These are phyloP conservation scores for Xanthorhoe designata DNA, from an alignment of 2,888 invertebrate genomes.

Conservation along the genomic window DNA sequence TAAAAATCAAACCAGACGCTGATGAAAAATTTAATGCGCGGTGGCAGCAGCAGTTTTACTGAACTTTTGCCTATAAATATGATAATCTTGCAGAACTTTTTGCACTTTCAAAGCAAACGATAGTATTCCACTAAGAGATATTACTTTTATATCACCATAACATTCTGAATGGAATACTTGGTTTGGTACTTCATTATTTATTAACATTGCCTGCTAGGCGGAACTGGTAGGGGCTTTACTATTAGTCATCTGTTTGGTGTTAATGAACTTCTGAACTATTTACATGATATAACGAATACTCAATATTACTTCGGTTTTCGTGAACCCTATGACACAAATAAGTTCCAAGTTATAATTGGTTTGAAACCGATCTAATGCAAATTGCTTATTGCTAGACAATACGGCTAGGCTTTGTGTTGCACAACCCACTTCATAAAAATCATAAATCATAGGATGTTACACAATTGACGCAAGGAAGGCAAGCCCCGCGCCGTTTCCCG, in stretches of 20 bases:
- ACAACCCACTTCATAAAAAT: slow-evolving; percentile 26
- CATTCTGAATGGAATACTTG: slow-evolving; percentile 30
- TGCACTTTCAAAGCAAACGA: slow-evolving; percentile 37
- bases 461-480: slow-evolving; percentile 45
- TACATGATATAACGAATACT: slow-evolving; percentile 19
- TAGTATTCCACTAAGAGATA: slow-evolving; percentile 21
- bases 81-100: slow-evolving; percentile 49
- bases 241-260: slow-evolving; percentile 11
- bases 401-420: slow-evolving; percentile 20
- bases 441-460: slow-evolving; percentile 50
- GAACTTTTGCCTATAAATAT: slow-evolving; percentile 54
- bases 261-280: slow-evolving; percentile 29
- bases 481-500: slow-evolving; percentile 52
- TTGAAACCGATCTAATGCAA: slow-evolving; percentile 5
- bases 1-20: slow-evolving; percentile 46
- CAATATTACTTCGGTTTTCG: neutral
- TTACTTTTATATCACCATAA: slow-evolving; percentile 31
- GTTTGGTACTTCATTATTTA: slow-evolving; percentile 31
- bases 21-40: slow-evolving; percentile 30
- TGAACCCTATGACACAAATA: neutral
- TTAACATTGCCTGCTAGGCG: slow-evolving; percentile 18
- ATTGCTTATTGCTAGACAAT: slow-evolving; percentile 4
- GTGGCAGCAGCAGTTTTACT: slow-evolving; percentile 34
- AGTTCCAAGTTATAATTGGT: slow-evolving; percentile 6
- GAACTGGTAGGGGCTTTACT: slow-evolving; percentile 17